phyloP scores from a whole-genome alignment of 2,113 vertebrate species.

The Perca fluviatilis region DNA sequence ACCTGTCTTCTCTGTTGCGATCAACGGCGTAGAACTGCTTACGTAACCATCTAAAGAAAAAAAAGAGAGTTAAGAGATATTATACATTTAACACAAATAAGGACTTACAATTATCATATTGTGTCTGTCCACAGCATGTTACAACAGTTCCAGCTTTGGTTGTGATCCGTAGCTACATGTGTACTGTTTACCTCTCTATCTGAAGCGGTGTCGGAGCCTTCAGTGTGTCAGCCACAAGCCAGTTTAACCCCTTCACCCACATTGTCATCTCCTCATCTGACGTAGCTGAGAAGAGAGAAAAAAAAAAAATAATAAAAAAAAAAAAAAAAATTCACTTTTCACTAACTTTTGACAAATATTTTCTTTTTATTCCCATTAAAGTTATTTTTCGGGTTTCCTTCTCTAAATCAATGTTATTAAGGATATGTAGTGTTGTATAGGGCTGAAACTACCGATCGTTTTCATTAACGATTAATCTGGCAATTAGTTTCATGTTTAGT shows the following conservation, averaged over 20 bases:
- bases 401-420: background rate
- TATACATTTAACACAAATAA: background rate
- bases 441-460: background rate
- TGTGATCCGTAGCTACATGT: background rate
- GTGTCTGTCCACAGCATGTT: background rate
- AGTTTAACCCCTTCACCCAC: slow-evolving; percentile 98
- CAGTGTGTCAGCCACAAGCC: slow-evolving; percentile 92
- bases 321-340: too few relatives aligned
- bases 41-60: slow-evolving; percentile 90
- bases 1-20: slow-evolving; percentile 96
- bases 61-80: background rate
- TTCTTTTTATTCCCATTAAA: background rate
- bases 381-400: background rate
- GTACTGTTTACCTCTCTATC: slow-evolving; percentile 90
- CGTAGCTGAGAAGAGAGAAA: slow-evolving; percentile 88
- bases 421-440: background rate
- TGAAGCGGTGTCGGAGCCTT: slow-evolving; percentile 94
- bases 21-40: slow-evolving; percentile 97
- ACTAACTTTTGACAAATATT: background rate
- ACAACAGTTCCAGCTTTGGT: background rate
- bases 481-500: too few relatives aligned
- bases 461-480: background rate
- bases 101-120: background rate
- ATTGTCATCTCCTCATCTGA: slow-evolving; percentile 97
- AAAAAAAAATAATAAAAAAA: background rate